phyloP scores from a whole-genome alignment of 2,888 invertebrate species.

The Panopea generosa region DNA sequence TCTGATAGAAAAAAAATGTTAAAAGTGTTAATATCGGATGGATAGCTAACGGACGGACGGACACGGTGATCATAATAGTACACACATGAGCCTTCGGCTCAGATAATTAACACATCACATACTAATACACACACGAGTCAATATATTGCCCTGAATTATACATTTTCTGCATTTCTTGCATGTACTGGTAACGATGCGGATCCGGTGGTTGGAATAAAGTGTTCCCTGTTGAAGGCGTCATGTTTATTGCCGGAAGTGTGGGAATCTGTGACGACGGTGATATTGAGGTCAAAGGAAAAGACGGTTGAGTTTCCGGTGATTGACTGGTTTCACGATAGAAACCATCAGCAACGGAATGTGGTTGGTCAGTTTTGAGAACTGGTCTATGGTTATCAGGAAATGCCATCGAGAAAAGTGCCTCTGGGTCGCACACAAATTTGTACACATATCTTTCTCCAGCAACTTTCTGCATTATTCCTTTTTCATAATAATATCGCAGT shows the following conservation, averaged over 20 bases:
- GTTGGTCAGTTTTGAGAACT: slow-evolving; percentile 78
- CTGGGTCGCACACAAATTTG: slow-evolving; percentile 97
- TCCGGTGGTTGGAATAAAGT: slow-evolving; percentile 51
- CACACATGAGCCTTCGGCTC: too few relatives aligned
- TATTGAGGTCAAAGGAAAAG: slow-evolving; percentile 63
- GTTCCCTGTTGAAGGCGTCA: slow-evolving; percentile 57
- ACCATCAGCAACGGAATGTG: slow-evolving; percentile 57
- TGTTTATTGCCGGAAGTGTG: slow-evolving; percentile 62
- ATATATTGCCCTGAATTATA: slow-evolving; percentile 78
- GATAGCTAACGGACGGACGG: too few relatives aligned
- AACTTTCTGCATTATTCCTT: slow-evolving; percentile 99
- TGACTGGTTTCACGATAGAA: slow-evolving; percentile 66
- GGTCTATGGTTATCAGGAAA: slow-evolving; percentile 81
- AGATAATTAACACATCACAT: too few relatives aligned
- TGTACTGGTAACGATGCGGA: slow-evolving; percentile 76
- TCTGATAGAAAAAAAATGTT: too few relatives aligned
- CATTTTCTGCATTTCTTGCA: slow-evolving; percentile 80
- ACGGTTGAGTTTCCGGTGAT: slow-evolving; percentile 61
- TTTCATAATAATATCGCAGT: slow-evolving; percentile 98
- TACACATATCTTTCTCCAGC: slow-evolving; percentile 97
- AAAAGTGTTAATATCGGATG: too few relatives aligned
- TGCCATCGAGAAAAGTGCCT: slow-evolving; percentile 84
- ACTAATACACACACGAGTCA: slow-evolving; percentile 79
- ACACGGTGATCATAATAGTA: too few relatives aligned
- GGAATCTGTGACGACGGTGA: slow-evolving; percentile 46